A percentile compares a stretch with the other conserved stretches of the same genome.
Conservation (phyloP, 2,113 vertebrate genomes). For the Otolemur garnettii region DNA sequence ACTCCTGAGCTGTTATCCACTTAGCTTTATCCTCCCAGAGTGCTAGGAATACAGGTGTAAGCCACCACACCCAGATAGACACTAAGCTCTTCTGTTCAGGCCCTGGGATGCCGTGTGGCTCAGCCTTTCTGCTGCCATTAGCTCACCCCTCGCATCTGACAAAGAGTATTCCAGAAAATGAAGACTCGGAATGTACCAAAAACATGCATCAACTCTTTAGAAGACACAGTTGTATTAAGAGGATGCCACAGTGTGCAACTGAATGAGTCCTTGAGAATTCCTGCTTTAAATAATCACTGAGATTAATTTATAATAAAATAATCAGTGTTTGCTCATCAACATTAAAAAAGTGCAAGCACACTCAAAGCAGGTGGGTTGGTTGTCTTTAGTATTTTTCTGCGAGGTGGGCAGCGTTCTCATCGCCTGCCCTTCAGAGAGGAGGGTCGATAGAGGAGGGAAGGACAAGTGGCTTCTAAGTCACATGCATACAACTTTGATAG, state of each 20-base stretch:
- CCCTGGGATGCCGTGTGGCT: neutral
- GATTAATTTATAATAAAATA: neutral
- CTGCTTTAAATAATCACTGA: neutral
- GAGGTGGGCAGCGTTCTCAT: neutral
- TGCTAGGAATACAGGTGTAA: too few species aligned
- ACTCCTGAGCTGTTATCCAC: too few species aligned
- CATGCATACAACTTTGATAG: neutral
- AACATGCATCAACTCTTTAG: neutral
- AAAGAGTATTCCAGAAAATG: neutral
- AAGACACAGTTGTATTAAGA: neutral
- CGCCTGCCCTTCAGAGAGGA: neutral
- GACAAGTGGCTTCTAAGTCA: neutral
- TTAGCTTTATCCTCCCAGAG: too few species aligned
- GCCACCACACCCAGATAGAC: too few species aligned
- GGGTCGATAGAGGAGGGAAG: neutral
- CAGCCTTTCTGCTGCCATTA: neutral
- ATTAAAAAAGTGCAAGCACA: neutral
- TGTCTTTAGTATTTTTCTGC: neutral
- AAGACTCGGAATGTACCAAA: neutral
- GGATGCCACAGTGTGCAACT: too few species aligned
- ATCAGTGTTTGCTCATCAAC: neutral
- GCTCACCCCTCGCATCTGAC: neutral
- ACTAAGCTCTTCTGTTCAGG: rapidly evolving
- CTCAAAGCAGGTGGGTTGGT: rapidly evolving
- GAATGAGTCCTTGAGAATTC: neutral